Percentiles rank a stretch among this genome's conserved stretches.
These are phyloP conservation scores for Aphrophora alni DNA, from an alignment of 2,888 invertebrate species.

Conservation along the genomic window DNA sequence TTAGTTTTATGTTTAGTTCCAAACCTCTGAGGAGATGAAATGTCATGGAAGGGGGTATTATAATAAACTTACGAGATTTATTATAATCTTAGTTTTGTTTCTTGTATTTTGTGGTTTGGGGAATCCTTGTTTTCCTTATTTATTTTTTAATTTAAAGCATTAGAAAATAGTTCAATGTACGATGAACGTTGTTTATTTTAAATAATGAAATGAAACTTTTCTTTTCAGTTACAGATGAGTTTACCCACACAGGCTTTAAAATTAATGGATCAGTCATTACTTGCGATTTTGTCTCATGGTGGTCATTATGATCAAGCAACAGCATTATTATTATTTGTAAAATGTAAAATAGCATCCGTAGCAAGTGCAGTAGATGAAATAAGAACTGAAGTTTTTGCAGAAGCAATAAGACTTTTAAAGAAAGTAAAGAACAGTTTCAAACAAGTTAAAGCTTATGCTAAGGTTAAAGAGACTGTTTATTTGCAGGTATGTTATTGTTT, in stretches of 20 bases:
- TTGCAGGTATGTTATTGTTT: conserved; percentile 63
- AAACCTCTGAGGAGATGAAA: no score
- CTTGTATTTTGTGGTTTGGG: no score
- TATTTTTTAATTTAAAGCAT: no score
- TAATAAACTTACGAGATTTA: no score
- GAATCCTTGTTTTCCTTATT: no score
- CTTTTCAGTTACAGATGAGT: conserved; percentile 70
- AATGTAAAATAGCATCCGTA: conserved; percentile 75
- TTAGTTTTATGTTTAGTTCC: no score
- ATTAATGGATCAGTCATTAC: conserved; percentile 72
- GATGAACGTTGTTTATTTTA: no score
- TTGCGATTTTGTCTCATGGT: conserved; percentile 79
- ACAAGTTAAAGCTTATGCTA: conserved; percentile 76
- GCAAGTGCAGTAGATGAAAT: conserved; percentile 55
- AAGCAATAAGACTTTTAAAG: conserved; percentile 67
- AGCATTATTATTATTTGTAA: conserved; percentile 76
- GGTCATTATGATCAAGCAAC: conserved; percentile 81
- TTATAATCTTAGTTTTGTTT: no score
- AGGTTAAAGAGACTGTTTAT: conserved; percentile 75
- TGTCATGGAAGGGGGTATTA: no score
- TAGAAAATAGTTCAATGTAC: no score
- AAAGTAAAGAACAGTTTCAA: conserved; percentile 73
- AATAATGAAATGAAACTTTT: conserved; percentile 1
- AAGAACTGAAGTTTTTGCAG: conserved; percentile 34
- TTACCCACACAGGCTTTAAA: conserved; percentile 77